phyloP scores from a whole-genome alignment of 2,113 vertebrate genomes.

The Python bivittatus region DNA sequence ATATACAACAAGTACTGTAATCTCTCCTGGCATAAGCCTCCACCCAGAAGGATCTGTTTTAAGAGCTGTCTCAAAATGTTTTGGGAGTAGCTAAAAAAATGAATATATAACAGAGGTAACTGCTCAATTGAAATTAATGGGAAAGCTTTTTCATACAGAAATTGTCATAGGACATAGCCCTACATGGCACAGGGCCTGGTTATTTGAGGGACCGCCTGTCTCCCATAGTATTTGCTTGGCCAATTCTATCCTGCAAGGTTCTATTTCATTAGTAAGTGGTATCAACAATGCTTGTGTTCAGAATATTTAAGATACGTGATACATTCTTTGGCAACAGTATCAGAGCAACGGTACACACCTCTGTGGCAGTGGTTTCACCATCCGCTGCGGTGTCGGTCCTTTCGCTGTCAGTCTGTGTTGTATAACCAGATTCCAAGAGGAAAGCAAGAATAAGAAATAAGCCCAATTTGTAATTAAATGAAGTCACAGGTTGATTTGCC shows the following conservation, averaged over 20 bases:
- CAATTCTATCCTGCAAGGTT: not conserved
- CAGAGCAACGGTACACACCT: slow-evolving; percentile 82
- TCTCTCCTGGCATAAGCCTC: not conserved
- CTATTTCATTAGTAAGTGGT: not conserved
- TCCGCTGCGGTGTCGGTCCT: slow-evolving; percentile 91
- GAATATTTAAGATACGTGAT: not conserved
- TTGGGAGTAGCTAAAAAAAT: not conserved
- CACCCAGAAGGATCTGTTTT: not conserved
- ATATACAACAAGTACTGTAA: not conserved
- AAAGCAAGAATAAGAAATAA: slow-evolving; percentile 83
- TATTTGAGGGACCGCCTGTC: not conserved
- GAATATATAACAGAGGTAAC: not conserved
- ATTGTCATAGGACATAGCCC: not conserved
- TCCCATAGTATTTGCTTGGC: not conserved
- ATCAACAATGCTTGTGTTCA: not conserved
- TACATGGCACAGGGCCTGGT: not conserved
- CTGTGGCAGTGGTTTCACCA: slow-evolving; percentile 91
- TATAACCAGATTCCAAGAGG: slow-evolving; percentile 74
- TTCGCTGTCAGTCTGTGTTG: slow-evolving; percentile 93
- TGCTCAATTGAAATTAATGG: not conserved
- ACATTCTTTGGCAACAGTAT: not conserved
- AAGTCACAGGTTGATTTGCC: not conserved
- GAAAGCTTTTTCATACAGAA: not conserved
- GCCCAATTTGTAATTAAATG: slow-evolving; percentile 75
- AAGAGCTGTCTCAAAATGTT: not conserved